phyloP scores from a whole-genome alignment of 2,113 vertebrate genomes.

The Mastomys coucha region DNA sequence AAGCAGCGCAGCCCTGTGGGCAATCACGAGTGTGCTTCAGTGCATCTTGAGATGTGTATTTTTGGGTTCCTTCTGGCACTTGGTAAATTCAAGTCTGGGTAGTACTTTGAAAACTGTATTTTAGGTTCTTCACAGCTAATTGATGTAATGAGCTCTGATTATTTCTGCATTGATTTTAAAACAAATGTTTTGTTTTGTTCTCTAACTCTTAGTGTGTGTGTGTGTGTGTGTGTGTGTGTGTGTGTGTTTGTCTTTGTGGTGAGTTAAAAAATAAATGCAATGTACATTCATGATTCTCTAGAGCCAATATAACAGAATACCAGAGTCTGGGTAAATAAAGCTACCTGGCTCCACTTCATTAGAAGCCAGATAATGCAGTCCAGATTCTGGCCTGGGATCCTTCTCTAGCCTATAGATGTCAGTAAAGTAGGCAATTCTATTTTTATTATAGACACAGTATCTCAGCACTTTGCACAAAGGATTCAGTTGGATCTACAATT shows the following conservation, averaged over 20 bases:
- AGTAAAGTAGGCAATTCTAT: not conserved
- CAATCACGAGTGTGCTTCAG: not conserved
- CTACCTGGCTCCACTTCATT: not conserved
- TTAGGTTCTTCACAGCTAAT: not conserved
- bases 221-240: too few species aligned
- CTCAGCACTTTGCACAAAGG: not conserved
- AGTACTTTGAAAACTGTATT: not conserved
- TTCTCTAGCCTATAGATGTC: not conserved
- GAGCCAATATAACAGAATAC: not conserved
- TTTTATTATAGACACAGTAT: too few species aligned
- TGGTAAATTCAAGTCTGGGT: not conserved
- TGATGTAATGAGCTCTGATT: not conserved
- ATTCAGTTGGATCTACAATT: not conserved
- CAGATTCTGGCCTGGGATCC: not conserved
- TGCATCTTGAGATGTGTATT: not conserved
- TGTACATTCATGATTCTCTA: not conserved
- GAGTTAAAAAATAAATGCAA: not conserved
- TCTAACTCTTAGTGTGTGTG: not conserved
- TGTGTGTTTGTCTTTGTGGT: not conserved
- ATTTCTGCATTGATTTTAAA: conserved; percentile 34
- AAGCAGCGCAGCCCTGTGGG: not conserved
- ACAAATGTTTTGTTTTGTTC: not conserved
- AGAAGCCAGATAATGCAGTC: not conserved
- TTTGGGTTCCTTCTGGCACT: not conserved
- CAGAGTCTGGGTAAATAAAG: not conserved